Evolutionary conservation across 2,888 invertebrate species (phyloP).

Genomic region (Heliconius erato): DNA sequence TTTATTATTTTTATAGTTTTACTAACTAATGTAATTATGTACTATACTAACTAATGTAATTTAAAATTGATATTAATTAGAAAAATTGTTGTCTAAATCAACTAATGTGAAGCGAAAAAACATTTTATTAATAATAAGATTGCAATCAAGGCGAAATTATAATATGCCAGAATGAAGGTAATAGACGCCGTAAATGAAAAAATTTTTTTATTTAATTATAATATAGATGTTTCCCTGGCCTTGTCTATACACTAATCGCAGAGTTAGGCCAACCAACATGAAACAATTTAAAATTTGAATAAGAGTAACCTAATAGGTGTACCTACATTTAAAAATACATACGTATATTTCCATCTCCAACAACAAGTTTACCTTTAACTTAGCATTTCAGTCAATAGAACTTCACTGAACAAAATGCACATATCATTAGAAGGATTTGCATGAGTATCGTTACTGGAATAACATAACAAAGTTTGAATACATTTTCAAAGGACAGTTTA

Average conservation of each 20-base stretch:
- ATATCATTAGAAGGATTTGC: slow-evolving; percentile 42
- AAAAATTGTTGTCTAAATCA: neutral
- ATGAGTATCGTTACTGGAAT: slow-evolving; percentile 42
- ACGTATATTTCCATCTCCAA: slow-evolving; percentile 8
- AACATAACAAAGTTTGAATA: slow-evolving; percentile 18
- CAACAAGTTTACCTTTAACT: slow-evolving; percentile 31
- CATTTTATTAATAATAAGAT: too few species aligned
- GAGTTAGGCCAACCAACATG: neutral
- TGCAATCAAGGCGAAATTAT: neutral
- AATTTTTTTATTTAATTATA: neutral
- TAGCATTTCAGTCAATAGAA: slow-evolving; percentile 36
- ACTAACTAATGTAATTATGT: neutral
- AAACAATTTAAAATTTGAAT: neutral
- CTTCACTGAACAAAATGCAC: slow-evolving; percentile 41
- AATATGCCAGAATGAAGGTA: neutral
- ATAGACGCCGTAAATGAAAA: too few species aligned
- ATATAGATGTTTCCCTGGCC: neutral
- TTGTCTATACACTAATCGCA: neutral
- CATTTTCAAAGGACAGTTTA: slow-evolving; percentile 32
- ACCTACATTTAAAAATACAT: neutral
- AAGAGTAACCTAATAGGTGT: neutral
- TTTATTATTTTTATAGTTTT: neutral
- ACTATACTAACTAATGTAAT: neutral
- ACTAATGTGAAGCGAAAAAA: too few species aligned
- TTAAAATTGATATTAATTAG: neutral